Evolutionary conservation across 2,797 vertebrate species (phyloP).

Genomic region (Mormyrus proboscirostris): DNA sequence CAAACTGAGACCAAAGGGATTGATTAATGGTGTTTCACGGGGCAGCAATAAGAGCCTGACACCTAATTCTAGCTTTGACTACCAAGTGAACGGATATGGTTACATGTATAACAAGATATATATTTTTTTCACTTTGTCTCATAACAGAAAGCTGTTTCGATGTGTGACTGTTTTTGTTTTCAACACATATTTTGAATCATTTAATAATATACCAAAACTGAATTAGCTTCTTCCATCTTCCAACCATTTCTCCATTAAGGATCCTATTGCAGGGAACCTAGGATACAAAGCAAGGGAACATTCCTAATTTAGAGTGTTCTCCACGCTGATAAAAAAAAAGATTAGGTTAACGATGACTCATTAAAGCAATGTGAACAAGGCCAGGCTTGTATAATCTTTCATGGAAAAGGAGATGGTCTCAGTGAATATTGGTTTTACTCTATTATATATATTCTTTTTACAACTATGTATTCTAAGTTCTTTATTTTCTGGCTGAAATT

Average conservation of each 20-base stretch:
- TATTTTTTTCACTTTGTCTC: background rate
- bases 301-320: background rate
- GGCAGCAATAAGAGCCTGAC: background rate
- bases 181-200: background rate
- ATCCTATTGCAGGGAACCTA: background rate
- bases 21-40: background rate
- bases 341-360: background rate
- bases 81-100: background rate
- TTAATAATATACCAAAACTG: background rate
- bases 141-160: background rate
- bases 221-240: background rate
- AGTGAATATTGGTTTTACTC: background rate
- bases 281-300: background rate
- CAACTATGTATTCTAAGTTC: background rate
- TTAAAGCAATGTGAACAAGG: background rate
- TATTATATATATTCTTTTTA: background rate
- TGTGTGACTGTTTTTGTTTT: background rate
- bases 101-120: background rate
- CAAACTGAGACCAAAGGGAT: background rate
- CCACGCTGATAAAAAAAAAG: background rate
- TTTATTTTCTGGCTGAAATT: background rate
- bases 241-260: background rate
- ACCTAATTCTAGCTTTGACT: background rate
- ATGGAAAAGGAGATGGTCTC: background rate
- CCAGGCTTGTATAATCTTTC: background rate